These are phyloP conservation scores for Bombyx huttoni DNA, from an alignment of 2,888 invertebrate species.

Conservation along the genomic window DNA sequence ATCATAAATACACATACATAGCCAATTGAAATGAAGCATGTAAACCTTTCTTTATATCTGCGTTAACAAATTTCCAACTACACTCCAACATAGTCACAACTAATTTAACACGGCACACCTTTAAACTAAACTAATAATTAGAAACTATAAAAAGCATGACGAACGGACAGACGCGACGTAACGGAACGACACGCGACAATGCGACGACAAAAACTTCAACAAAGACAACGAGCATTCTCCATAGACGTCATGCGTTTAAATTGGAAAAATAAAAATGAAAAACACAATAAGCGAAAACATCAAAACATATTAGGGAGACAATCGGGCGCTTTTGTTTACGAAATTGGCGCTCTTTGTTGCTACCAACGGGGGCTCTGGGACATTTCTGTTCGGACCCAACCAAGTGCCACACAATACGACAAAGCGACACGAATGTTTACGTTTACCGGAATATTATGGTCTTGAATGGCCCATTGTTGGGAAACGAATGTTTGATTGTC, in stretches of 20 bases:
- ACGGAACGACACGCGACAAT: conserved; percentile 31
- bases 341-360: conserved; percentile 53
- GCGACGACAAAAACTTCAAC: conserved; percentile 22
- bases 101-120: not conserved
- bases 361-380: conserved; percentile 44
- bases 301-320: conserved; percentile 62
- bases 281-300: conserved; percentile 44
- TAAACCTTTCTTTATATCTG: not conserved
- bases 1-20: no score
- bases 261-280: conserved; percentile 25
- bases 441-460: no score
- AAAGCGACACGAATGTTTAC: conserved; percentile 2
- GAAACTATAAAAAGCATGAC: not conserved
- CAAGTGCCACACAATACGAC: conserved; percentile 23
- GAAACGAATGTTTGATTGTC: conserved; percentile 19
- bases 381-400: conserved; percentile 2
- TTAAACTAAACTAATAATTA: not conserved
- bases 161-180: not conserved
- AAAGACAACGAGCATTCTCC: conserved; percentile 24
- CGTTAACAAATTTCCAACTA: not conserved
- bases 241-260: conserved; percentile 47
- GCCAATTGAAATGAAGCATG: no score
- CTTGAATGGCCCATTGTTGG: conserved; percentile 11
- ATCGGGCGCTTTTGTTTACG: conserved; percentile 38
- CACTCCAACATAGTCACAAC: not conserved